These are phyloP conservation scores for Macrostomum lignano DNA, from an alignment of 1,140 invertebrate species.

Conservation along the genomic window DNA sequence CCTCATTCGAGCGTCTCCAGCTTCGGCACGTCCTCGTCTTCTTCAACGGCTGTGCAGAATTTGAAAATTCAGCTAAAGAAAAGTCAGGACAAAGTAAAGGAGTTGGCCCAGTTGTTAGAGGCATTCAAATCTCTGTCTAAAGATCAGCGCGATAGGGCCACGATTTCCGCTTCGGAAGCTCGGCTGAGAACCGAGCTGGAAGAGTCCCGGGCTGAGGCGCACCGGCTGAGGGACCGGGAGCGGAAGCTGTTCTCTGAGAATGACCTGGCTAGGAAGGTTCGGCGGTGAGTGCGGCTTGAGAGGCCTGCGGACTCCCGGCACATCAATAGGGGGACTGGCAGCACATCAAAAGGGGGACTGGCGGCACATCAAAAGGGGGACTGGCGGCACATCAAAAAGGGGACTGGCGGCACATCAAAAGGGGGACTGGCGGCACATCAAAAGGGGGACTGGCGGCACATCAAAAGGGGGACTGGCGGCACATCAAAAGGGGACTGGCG, in stretches of 20 bases:
- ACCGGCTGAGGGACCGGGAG: neutral
- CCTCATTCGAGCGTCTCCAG: neutral
- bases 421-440: too few relatives aligned
- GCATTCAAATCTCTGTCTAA: neutral
- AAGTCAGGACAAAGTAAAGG: neutral
- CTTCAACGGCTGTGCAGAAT: too few relatives aligned
- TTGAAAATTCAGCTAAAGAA: neutral
- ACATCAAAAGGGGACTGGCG: too few relatives aligned
- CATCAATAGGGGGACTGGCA: too few relatives aligned
- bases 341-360: too few relatives aligned
- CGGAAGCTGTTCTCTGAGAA: neutral
- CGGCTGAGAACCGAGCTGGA: neutral
- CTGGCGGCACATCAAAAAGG: too few relatives aligned
- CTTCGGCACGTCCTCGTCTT: too few relatives aligned
- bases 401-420: too few relatives aligned
- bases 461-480: too few relatives aligned
- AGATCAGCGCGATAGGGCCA: slow-evolving; percentile 1
- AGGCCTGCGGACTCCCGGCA: too few relatives aligned
- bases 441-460: too few relatives aligned
- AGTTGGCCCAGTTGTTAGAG: neutral
- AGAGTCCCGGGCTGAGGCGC: neutral
- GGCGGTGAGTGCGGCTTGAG: slow-evolving; percentile 1
- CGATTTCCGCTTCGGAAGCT: neutral
- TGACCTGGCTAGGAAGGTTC: neutral
- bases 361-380: too few relatives aligned